Conservation (phyloP, 2,797 vertebrate genomes). For the Takifugu rubripes region DNA sequence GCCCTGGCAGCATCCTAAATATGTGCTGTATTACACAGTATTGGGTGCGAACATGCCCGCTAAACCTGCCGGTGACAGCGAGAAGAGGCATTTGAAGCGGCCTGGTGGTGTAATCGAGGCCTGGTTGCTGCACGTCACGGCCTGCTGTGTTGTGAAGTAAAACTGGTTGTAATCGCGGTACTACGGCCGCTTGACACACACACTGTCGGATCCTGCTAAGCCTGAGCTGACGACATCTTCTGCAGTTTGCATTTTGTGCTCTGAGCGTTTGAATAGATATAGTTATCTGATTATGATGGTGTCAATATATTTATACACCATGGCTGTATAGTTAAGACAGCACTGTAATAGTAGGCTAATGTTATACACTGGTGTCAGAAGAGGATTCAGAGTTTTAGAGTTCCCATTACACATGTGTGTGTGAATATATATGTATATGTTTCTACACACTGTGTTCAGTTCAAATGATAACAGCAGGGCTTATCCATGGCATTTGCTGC, state of each 20-base stretch:
- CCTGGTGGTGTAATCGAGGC: constrained; percentile 67
- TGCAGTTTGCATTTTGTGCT: constrained; percentile 43
- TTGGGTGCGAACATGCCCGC: constrained; percentile 32
- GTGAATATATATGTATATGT: too few relatives aligned
- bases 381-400: too few relatives aligned
- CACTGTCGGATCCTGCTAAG: constrained; percentile 58
- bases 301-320: constrained; percentile 20
- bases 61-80: constrained; percentile 38
- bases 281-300: constrained; percentile 41
- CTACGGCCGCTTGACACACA: constrained; percentile 71
- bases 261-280: constrained; percentile 24
- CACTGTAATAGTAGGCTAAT: constrained; percentile 17
- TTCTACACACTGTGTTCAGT: too few relatives aligned
- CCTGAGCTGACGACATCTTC: constrained; percentile 56
- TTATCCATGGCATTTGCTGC: constrained; percentile 49
- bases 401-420: too few relatives aligned
- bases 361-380: constrained; percentile 9
- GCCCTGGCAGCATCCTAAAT: constrained; percentile 3
- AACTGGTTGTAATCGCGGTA: constrained; percentile 74
- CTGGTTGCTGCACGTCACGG: constrained; percentile 67
- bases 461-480: constrained; percentile 9
- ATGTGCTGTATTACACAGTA: constrained; percentile 15
- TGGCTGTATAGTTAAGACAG: constrained; percentile 2
- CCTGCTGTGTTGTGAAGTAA: constrained; percentile 67
- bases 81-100: constrained; percentile 58